Base-by-base conservation (phyloP, 2,113 vertebrate species). In the Zosterops hypoxanthus region DNA sequence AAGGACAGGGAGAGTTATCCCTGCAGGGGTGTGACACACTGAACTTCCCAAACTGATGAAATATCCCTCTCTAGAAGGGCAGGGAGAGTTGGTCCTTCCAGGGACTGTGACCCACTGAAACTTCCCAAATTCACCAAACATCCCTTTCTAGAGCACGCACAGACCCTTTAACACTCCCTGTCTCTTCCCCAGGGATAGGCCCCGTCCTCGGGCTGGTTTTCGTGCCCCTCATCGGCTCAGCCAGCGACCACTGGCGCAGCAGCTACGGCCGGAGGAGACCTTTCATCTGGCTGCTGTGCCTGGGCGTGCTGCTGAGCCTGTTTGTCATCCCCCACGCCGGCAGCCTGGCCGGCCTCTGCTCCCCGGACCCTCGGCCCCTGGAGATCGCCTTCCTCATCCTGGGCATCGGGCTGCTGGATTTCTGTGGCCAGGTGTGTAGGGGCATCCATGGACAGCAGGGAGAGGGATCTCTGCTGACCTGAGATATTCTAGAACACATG, bases 211-310 rank as follows among this genome's bases (percentile, higher is more conserved):
- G 98, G 59, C 94, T 99, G 77, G 42, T 99, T 41, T 98, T 98
- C 0, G 98, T 99, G 49, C 98, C 98, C 0, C 96, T 99, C 14
- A 97, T 99, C 2, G 98, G 98, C 50, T 98, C 98, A 0, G 98
- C 98, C 90, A 99, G 99, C 9, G 99, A 99, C 92, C 97, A 97
- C 52, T 99, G 98, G 98, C 98, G 36, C 36, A 98, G 99, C 90
- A 98, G 98, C 86, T 99, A 98, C 5, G 99, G 99, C 39, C 98
- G 99, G 2, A 97, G 99, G 11, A 95, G 98, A 15, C 98, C 99
- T 11, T 99, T 99, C 97, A 99, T 99, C 96, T 99, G 98, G 98
- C 47, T 94, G 31, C 95, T 99, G 66, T 98, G 98, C 57, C 93
- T 98, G 75, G 99, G 99, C 0, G 98, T 99, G 28, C 96, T 99